A percentile compares a stretch with the other conserved stretches of the same genome.
Conservation (phyloP, 2,888 invertebrate genomes). For the Byasa hedistus region DNA sequence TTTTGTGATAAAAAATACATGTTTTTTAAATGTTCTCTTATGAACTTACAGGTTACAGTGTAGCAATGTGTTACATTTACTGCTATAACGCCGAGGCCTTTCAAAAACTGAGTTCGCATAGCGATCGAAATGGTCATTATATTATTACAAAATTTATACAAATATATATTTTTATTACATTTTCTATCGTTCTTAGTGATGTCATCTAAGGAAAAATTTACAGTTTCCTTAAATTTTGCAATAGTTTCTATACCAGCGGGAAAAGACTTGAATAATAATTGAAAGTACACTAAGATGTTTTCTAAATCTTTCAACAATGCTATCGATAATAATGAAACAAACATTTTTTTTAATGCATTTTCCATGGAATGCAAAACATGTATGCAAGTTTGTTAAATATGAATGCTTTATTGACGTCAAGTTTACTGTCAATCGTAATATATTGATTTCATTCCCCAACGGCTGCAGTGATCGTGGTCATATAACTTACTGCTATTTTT, state of each 20-base stretch:
- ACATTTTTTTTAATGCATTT: too few relatives aligned
- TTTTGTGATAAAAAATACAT: too few relatives aligned
- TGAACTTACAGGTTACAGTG: not conserved
- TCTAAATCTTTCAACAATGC: not conserved
- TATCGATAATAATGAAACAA: too few relatives aligned
- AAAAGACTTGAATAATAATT: not conserved
- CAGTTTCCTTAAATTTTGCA: not conserved
- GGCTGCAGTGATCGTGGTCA: not conserved
- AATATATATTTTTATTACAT: not conserved
- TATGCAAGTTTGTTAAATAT: not conserved
- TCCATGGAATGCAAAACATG: not conserved
- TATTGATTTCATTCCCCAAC: not conserved
- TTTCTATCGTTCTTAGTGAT: not conserved
- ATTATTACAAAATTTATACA: not conserved
- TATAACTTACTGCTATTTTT: not conserved
- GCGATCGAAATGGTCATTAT: not conserved
- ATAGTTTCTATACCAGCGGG: not conserved
- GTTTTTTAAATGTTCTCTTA: too few relatives aligned
- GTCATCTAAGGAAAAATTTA: not conserved
- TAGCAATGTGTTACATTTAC: not conserved
- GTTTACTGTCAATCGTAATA: not conserved
- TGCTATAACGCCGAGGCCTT: not conserved
- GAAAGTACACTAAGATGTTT: too few relatives aligned
- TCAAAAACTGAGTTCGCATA: not conserved
- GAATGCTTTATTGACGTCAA: not conserved